A percentile compares a stretch with the other conserved stretches of the same genome.
Evolutionary conservation across 2,888 invertebrate species (phyloP).

Genomic region (Cryptocheilus praepositus): DNA sequence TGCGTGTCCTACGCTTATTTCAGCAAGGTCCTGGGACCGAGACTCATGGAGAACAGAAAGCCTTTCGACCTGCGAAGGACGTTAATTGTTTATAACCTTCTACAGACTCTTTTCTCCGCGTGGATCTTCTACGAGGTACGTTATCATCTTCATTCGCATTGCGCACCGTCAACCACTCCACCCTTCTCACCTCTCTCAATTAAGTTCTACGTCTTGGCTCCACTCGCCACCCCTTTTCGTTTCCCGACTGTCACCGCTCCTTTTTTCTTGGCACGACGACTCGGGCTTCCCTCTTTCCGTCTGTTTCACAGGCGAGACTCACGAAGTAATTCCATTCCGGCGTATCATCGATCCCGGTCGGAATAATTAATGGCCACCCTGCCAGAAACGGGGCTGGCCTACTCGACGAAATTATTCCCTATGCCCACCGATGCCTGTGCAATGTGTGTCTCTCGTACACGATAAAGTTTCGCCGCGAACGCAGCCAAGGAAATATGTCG

Average conservation of each 20-base stretch:
- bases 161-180: not conserved
- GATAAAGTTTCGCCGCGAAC: too few species aligned
- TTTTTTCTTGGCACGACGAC: too few species aligned
- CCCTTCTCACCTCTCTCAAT: too few species aligned
- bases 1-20: slow-evolving; percentile 90
- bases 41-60: slow-evolving; percentile 92
- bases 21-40: slow-evolving; percentile 88
- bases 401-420: too few species aligned
- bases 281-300: slow-evolving; percentile 8
- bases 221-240: not conserved
- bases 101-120: slow-evolving; percentile 92
- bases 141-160: slow-evolving; percentile 26
- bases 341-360: slow-evolving; percentile 25
- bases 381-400: slow-evolving; percentile 7
- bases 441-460: too few species aligned
- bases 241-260: not conserved
- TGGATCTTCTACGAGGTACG: slow-evolving; percentile 95
- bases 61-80: slow-evolving; percentile 88
- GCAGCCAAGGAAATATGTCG: too few species aligned
- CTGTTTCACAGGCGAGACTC: slow-evolving; percentile 4
- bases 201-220: not conserved
- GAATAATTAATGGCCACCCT: slow-evolving; percentile 33
- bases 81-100: slow-evolving; percentile 90
- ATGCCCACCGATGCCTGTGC: too few species aligned
- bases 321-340: slow-evolving; percentile 28